phyloP scores from a whole-genome alignment of 2,888 invertebrate genomes.

The Rhabditophanes sp. region DNA sequence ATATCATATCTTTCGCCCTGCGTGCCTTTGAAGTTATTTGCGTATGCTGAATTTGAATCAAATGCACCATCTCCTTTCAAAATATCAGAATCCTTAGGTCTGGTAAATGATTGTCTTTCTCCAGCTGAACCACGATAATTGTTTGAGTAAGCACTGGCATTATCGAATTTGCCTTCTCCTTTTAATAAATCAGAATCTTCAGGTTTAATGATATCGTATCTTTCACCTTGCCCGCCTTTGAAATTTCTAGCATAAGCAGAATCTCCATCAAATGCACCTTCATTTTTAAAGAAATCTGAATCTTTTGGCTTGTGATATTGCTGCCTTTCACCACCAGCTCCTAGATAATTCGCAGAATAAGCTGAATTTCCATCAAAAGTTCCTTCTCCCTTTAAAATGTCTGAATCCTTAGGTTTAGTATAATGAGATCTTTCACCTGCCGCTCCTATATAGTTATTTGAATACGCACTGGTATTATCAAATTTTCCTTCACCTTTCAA shows the following conservation, averaged over 20 bases:
- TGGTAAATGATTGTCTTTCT: slow-evolving; percentile 7
- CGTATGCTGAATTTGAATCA: too few species aligned
- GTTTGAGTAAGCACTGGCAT: slow-evolving; percentile 5
- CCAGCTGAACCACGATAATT: slow-evolving; percentile 7
- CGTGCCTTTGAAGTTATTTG: too few species aligned
- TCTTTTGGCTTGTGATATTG: slow-evolving; percentile 5
- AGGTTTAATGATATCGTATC: slow-evolving; percentile 11
- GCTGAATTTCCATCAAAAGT: slow-evolving; percentile 8
- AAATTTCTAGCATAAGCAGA: slow-evolving; percentile 10
- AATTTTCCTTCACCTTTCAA: slow-evolving; percentile 14
- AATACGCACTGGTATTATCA: slow-evolving; percentile 10
- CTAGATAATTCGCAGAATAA: slow-evolving; percentile 5
- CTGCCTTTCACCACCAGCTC: slow-evolving; percentile 8
- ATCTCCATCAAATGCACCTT: slow-evolving; percentile 7
- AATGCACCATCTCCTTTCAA: slow-evolving; percentile 11
- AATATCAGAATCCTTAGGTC: slow-evolving; percentile 14
- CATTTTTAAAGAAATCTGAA: slow-evolving; percentile 8
- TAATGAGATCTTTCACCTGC: slow-evolving; percentile 16
- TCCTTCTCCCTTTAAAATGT: slow-evolving; percentile 14
- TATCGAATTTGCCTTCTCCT: slow-evolving; percentile 11
- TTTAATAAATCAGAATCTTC: slow-evolving; percentile 14
- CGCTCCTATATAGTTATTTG: slow-evolving; percentile 10
- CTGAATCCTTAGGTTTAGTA: slow-evolving; percentile 13
- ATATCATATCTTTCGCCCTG: slow-evolving; percentile 13
- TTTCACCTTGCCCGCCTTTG: slow-evolving; percentile 9